A percentile compares a stretch with the other conserved stretches of the same genome.
phyloP scores from a whole-genome alignment of 2,113 vertebrate species.

The Mixornis gularis region DNA sequence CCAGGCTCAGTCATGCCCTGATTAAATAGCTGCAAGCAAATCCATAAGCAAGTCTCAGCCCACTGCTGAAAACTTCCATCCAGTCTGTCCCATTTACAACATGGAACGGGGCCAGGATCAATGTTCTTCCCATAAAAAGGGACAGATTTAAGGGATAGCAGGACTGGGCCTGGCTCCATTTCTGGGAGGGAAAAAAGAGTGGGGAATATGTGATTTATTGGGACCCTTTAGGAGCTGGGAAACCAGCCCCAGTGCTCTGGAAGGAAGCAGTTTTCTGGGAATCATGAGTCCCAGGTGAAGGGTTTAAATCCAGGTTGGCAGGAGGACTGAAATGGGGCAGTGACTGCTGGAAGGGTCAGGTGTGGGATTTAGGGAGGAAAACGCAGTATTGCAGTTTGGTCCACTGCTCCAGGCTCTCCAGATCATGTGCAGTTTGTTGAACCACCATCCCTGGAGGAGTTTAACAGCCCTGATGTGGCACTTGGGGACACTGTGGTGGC shows the following conservation, averaged over 20 bases:
- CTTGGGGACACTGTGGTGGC: background rate
- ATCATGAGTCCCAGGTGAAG: background rate
- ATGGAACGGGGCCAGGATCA: background rate
- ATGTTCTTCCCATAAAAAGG: background rate
- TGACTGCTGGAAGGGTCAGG: background rate
- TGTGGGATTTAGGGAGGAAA: background rate
- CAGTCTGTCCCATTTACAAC: background rate
- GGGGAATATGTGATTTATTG: background rate
- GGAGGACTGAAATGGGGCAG: background rate
- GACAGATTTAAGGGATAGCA: background rate
- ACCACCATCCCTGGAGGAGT: background rate
- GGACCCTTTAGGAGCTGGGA: background rate
- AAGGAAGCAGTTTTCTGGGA: background rate
- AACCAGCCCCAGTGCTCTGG: background rate
- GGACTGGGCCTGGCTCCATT: background rate
- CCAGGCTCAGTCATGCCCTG: background rate
- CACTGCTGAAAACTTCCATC: background rate
- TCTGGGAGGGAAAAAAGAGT: background rate
- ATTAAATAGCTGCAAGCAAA: background rate
- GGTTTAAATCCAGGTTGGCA: background rate
- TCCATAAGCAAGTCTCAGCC: background rate
- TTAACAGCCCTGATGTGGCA: background rate
- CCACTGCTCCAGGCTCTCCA: background rate
- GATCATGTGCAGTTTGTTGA: background rate
- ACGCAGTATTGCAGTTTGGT: fast-evolving